phyloP scores from a whole-genome alignment of 1,140 invertebrate species.

The Macrotrachela quadricornifera region DNA sequence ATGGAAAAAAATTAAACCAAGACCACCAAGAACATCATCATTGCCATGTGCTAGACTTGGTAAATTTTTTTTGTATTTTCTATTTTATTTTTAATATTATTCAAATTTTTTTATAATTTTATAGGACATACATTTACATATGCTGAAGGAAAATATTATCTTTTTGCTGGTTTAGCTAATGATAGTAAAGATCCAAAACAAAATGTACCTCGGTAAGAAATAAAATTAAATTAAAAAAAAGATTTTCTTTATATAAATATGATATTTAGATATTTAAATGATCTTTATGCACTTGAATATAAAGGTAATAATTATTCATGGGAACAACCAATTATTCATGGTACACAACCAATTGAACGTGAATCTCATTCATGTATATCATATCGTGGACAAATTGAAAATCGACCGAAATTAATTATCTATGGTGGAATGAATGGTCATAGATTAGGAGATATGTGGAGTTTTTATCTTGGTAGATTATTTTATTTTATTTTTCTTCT shows the following conservation, averaged over 20 bases:
- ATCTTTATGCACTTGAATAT: conserved; percentile 69
- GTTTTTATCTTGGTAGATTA: conserved; percentile 41
- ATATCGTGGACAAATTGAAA: conserved; percentile 55
- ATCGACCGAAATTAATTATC: conserved; percentile 47
- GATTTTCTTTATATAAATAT: too few species aligned
- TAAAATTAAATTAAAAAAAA: too few species aligned
- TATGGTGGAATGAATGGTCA: conserved; percentile 98
- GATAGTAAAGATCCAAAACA: conserved; percentile 92
- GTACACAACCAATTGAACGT: conserved; percentile 63
- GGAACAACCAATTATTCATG: conserved; percentile 68
- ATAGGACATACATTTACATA: conserved; percentile 82
- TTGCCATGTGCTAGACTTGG: conserved; percentile 66
- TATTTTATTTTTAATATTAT: too few species aligned
- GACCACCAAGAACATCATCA: conserved; percentile 45
- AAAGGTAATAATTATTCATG: conserved; percentile 54
- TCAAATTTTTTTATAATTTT: too few species aligned
- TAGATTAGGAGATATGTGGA: conserved; percentile 70
- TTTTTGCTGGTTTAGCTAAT: conserved; percentile 92
- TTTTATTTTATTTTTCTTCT: conserved; percentile 43
- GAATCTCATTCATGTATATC: conserved; percentile 88
- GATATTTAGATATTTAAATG: conserved; percentile 46
- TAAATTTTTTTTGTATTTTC: too few species aligned
- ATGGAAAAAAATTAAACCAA: conserved; percentile 75
- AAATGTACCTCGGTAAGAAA: conserved; percentile 50
- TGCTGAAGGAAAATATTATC: conserved; percentile 73